A percentile compares a stretch with the other conserved stretches of the same genome.
Evolutionary conservation across 2,888 invertebrate species (phyloP).

Genomic region (Idaea dimidiata): DNA sequence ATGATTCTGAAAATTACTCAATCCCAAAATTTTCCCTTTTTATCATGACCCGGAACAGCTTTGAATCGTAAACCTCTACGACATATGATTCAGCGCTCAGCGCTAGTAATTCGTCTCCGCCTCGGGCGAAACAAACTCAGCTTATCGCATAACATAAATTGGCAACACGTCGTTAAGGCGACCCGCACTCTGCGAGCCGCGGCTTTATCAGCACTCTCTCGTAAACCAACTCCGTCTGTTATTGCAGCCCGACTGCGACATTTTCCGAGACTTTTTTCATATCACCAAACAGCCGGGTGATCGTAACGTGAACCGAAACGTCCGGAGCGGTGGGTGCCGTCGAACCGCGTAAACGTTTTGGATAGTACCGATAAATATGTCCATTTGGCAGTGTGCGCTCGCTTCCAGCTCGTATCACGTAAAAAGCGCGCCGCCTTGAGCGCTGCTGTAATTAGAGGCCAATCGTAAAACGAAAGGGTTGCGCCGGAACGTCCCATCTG

Average conservation of each 20-base stretch:
- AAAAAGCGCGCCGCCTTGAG: constrained; percentile 75
- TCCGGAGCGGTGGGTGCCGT: constrained; percentile 45
- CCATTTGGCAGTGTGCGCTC: constrained; percentile 67
- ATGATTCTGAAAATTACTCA: constrained; percentile 6
- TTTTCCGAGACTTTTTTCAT: constrained; percentile 72
- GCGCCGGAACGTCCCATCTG: constrained; percentile 75
- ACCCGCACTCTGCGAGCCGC: constrained; percentile 61
- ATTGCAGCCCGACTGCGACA: constrained; percentile 66
- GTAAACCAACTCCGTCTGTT: constrained; percentile 74
- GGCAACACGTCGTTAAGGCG: constrained; percentile 79
- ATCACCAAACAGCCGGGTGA: constrained; percentile 55
- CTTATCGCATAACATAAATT: constrained; percentile 79
- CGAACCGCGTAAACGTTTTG: constrained; percentile 66
- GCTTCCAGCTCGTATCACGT: constrained; percentile 56
- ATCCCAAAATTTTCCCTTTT: constrained; percentile 35
- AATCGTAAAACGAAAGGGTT: constrained; percentile 80
- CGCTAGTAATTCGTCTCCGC: constrained; percentile 61
- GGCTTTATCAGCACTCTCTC: constrained; percentile 73
- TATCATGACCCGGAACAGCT: constrained; percentile 32
- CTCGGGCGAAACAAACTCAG: constrained; percentile 73
- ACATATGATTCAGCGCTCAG: constrained; percentile 58
- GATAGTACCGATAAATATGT: constrained; percentile 67
- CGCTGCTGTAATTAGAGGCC: constrained; percentile 77
- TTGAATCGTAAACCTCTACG: constrained; percentile 42
- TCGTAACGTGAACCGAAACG: constrained; percentile 46